Base-by-base conservation (phyloP, 2,113 vertebrate genomes). In the Eublepharis macularius region DNA sequence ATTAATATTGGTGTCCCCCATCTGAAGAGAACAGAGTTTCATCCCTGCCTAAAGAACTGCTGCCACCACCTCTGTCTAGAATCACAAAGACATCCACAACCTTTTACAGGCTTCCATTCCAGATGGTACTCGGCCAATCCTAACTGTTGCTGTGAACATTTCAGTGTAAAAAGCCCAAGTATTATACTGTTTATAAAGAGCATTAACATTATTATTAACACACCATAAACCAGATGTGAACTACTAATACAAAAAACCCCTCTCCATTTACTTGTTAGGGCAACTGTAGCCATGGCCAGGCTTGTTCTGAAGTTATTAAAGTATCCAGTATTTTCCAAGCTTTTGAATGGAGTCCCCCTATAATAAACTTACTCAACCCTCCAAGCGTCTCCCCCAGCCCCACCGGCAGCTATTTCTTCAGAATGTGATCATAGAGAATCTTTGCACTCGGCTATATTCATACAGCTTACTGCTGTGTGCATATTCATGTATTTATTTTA, bases 41-140 rank as follows among this genome's bases (percentile, higher is more conserved):
- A 47, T 79, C 57, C 92, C 92, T 92, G 90, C 90, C 88, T 86
- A 85, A 82, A 84, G 0, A 82, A 11, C 0, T 76, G 51, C 45
- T 24, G 0, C 0, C 4, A 78, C 63, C 82, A 85, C 79, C 78
- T 83, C 21, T 1, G 78, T 54, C 76, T 75, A 73, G 24, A 0
- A 9, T 47, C 69, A 65, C 5, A 84, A 72, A 45, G 36, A 88
- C 24, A 73, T 81, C 81, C 51, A 83, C 17, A 47, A 29, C 65
- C 76, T 45, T 29, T 82, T 74, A 87, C 49, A 73, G 70, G 6
- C 87, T 49, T 75, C n/a, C 54, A 16, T 2, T 73, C 1, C 4
- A 86, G 65, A 29, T 49, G 43, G 86, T 65, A 34, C 54, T 74
- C 1, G 63, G 78, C 0, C 2, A 83, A 49, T 6, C 1, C 13